Conservation (phyloP, 1,140 invertebrate species). For the Atopsyche davidsoni region DNA sequence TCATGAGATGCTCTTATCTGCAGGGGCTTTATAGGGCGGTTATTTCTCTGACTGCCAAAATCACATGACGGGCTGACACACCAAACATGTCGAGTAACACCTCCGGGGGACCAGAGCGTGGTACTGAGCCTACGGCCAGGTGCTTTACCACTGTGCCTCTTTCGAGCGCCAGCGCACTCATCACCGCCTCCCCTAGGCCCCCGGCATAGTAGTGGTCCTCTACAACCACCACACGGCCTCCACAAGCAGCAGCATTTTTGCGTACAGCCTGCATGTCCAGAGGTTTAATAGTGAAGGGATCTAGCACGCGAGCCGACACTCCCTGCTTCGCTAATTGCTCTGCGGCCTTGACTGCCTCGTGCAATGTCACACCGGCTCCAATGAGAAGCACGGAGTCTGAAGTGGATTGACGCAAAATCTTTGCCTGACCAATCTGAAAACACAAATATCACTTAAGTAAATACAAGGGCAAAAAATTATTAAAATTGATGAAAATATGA, state of each 20-base stretch:
- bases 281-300: slow-evolving; percentile 95
- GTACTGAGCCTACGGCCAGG: slow-evolving; percentile 78
- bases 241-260: slow-evolving; percentile 70
- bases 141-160: slow-evolving; percentile 73
- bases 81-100: slow-evolving; percentile 84
- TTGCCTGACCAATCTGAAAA: slow-evolving; percentile 64
- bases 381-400: slow-evolving; percentile 82
- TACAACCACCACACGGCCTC: slow-evolving; percentile 82
- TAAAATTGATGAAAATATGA: no score
- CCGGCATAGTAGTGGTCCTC: slow-evolving; percentile 97
- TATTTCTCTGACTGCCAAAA: slow-evolving; percentile 61
- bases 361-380: slow-evolving; percentile 87
- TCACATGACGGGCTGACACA: slow-evolving; percentile 77
- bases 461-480: no score
- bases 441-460: slow-evolving; percentile 16
- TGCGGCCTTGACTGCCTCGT: slow-evolving; percentile 84
- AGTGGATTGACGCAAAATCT: slow-evolving; percentile 67
- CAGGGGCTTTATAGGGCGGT: no score
- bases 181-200: slow-evolving; percentile 92
- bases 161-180: slow-evolving; percentile 69
- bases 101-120: slow-evolving; percentile 83
- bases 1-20: no score
- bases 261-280: slow-evolving; percentile 77
- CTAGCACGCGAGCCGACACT: slow-evolving; percentile 74
- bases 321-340: slow-evolving; percentile 61